These are phyloP conservation scores for Cynodonichthys magdalenae DNA, from an alignment of 2,797 vertebrate genomes.

Conservation along the genomic window DNA sequence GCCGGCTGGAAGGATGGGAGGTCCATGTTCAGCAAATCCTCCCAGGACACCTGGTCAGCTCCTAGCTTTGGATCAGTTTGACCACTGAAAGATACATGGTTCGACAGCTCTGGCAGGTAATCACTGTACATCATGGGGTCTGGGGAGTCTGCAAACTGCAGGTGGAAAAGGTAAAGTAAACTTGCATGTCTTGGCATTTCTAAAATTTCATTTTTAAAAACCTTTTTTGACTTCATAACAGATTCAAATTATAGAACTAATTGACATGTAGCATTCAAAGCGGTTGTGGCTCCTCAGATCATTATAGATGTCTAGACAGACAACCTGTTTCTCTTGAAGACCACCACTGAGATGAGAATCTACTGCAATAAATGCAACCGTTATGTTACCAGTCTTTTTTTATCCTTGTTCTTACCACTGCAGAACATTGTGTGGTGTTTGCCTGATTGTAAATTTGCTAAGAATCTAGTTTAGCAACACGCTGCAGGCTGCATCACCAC, in stretches of 20 bases:
- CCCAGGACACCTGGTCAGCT: conserved; percentile 88
- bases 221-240: neutral
- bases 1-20: conserved; percentile 95
- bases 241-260: neutral
- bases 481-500: neutral
- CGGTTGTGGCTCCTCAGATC: neutral
- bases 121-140: conserved; percentile 94
- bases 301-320: neutral
- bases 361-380: neutral
- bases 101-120: conserved; percentile 89
- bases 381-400: neutral
- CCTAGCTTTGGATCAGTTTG: conserved; percentile 79
- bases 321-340: too few relatives aligned
- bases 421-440: neutral
- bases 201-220: neutral
- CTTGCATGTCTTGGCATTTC: neutral
- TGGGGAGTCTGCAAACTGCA: conserved; percentile 92
- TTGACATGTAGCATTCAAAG: neutral
- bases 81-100: conserved; percentile 79
- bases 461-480: neutral
- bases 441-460: neutral
- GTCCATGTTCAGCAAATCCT: conserved; percentile 93
- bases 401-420: neutral
- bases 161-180: conserved; percentile 15
- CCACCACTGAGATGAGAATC: neutral